Evolutionary conservation across 2,888 invertebrate species (phyloP), one percentile per base, ranked within the genome.

Genomic region (Lepidocyrtinus sp.): DNA sequence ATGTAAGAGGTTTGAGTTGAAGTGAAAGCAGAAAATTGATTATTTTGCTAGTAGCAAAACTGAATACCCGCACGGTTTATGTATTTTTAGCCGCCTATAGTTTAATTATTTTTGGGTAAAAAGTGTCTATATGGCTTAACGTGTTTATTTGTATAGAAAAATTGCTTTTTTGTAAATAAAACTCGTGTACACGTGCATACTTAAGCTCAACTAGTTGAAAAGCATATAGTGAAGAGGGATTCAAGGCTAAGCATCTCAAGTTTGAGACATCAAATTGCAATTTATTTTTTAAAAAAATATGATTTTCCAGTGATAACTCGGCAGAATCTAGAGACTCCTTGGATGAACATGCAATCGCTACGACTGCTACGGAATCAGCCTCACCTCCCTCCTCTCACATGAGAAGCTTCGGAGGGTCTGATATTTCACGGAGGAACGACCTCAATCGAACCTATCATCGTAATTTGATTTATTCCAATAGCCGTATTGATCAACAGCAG

Each of bases 271-370:
- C n/a, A 36, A 36, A 36, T 36, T 12, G 36, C 12, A n/a, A n/a
- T n/a, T n/a, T n/a, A n/a, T n/a, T n/a, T 36, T 5, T 9, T 36
- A 36, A 36, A 22, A 21, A 62, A 74, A 74, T 79, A 64, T 73
- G 69, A 73, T 83, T 80, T 88, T 88, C 87, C 87, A 93, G 92
- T 87, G 92, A 92, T 88, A 90, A 90, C 69, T 94, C 94, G 0
- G 36, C 36, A 5, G 94, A 94, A 86, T 91, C 87, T 22, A 77
- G 94, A 26, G 95, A 96, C 88, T 96, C 96, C 0, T 90, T 96
- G 80, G 96, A 96, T 88, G 96, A 96, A 88, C 96, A 96, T 89
- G 95, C 90, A 68, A 82, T 80, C 15, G 80, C 73, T 9, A 89
- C 89, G 45, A 89, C 90, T 79, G 89, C 88, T 81, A 89, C 89